These are phyloP conservation scores for Tauraco hartlaubi DNA, from an alignment of 2,797 vertebrate genomes.

Conservation along the genomic window DNA sequence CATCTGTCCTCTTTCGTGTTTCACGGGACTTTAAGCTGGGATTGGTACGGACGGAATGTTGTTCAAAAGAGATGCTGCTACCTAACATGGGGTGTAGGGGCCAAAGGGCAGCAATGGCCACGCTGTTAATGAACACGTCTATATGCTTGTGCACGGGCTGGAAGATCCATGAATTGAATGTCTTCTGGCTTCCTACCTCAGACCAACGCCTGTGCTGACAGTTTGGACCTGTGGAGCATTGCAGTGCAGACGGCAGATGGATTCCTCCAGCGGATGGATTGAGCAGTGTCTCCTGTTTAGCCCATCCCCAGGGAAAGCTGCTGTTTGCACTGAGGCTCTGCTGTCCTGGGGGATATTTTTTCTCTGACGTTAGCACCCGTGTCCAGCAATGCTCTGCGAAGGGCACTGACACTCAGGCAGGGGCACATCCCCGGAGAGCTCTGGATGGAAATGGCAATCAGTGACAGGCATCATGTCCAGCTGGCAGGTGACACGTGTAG, in stretches of 20 bases:
- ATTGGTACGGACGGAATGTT: neutral
- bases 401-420: too few relatives aligned
- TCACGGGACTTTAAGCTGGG: neutral
- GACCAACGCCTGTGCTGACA: neutral
- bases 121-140: neutral
- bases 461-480: neutral
- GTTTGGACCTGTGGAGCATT: neutral
- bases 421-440: neutral
- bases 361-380: neutral
- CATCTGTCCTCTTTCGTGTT: neutral
- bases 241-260: neutral
- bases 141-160: neutral
- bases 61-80: neutral
- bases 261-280: neutral
- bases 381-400: neutral
- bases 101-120: neutral
- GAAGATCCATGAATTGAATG: neutral
- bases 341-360: neutral
- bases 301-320: neutral
- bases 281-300: neutral
- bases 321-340: neutral
- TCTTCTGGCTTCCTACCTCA: neutral
- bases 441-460: neutral
- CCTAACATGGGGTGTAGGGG: neutral
- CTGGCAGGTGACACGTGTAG: neutral